Percentiles rank a stretch among this genome's conserved stretches.
Conservation (phyloP, 2,888 invertebrate genomes). For the Drosophila borborema region DNA sequence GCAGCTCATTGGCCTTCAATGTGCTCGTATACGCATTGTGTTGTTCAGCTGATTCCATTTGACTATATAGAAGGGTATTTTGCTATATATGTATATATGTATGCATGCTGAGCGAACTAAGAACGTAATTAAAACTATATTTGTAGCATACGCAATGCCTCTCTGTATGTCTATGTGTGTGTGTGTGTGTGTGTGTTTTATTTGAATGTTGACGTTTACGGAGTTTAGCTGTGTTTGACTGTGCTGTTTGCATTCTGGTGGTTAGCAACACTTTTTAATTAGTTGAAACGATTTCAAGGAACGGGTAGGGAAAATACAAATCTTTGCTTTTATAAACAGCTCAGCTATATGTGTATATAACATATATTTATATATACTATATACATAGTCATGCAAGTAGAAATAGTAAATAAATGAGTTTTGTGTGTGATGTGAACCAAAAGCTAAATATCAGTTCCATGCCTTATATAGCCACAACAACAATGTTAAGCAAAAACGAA, state of each 20-base stretch:
- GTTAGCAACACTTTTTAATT: slow-evolving; percentile 73
- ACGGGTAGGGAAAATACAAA: slow-evolving; percentile 36
- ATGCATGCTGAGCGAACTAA: slow-evolving; percentile 36
- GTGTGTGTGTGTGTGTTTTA: slow-evolving; percentile 11
- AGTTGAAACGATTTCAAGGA: slow-evolving; percentile 72
- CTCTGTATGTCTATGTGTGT: slow-evolving; percentile 20
- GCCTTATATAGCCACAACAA: slow-evolving; percentile 30
- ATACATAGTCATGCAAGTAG: slow-evolving; percentile 7
- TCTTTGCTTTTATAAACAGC: slow-evolving; percentile 25
- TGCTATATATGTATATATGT: slow-evolving; percentile 4
- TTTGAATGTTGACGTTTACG: slow-evolving; percentile 48
- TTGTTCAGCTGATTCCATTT: slow-evolving; percentile 28
- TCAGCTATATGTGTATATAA: slow-evolving; percentile 19
- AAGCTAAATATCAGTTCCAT: slow-evolving; percentile 31
- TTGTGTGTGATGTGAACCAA: slow-evolving; percentile 2
- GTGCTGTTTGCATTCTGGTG: slow-evolving; percentile 58
- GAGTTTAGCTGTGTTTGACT: slow-evolving; percentile 51
- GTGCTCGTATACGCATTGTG: slow-evolving; percentile 38
- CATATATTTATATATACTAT: slow-evolving; percentile 6
- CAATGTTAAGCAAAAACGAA: slow-evolving; percentile 16
- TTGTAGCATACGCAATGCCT: slow-evolving; percentile 46
- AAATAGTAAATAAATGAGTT: background rate
- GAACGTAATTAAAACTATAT: slow-evolving; percentile 76
- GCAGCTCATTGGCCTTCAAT: slow-evolving; percentile 47
- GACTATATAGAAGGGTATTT: slow-evolving; percentile 21